phyloP scores from a whole-genome alignment of 2,888 invertebrate species.

The Prenolepis imparis region DNA sequence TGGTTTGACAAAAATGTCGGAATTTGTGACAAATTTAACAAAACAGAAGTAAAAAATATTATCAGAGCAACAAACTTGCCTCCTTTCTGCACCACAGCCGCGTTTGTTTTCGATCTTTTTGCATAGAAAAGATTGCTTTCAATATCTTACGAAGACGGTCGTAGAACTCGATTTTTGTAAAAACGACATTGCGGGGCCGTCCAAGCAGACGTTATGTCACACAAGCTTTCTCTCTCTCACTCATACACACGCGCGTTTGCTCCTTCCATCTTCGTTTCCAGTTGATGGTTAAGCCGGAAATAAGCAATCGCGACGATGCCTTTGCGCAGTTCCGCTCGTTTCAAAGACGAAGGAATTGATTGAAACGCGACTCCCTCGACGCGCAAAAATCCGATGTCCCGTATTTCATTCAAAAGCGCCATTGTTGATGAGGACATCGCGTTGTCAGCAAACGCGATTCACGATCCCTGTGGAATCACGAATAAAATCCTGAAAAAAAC shows the following conservation, averaged over 20 bases:
- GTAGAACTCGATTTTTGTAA: conserved; percentile 20
- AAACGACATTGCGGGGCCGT: conserved; percentile 1
- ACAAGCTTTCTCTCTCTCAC: not conserved
- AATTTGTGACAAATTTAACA: too few relatives aligned
- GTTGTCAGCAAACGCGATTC: not conserved
- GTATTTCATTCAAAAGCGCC: not conserved
- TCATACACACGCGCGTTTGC: not conserved
- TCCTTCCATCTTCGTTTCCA: conserved; percentile 14
- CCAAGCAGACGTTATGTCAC: not conserved
- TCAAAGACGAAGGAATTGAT: not conserved
- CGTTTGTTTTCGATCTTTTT: conserved; percentile 2
- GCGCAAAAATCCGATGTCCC: not conserved
- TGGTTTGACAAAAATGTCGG: too few relatives aligned
- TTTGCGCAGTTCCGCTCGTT: conserved; percentile 51
- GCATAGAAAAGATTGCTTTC: conserved; percentile 3
- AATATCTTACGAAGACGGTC: not conserved
- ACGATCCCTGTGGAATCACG: not conserved
- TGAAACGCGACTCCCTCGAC: not conserved
- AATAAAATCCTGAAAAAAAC: not conserved
- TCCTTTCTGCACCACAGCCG: not conserved
- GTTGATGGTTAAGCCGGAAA: conserved; percentile 62
- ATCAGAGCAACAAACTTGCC: not conserved
- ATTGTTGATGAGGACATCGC: not conserved
- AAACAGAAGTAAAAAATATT: too few relatives aligned
- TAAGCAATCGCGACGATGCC: conserved; percentile 70